Evolutionary conservation across 2,113 vertebrate genomes (phyloP).

Genomic region (Dromaius novaehollandiae): DNA sequence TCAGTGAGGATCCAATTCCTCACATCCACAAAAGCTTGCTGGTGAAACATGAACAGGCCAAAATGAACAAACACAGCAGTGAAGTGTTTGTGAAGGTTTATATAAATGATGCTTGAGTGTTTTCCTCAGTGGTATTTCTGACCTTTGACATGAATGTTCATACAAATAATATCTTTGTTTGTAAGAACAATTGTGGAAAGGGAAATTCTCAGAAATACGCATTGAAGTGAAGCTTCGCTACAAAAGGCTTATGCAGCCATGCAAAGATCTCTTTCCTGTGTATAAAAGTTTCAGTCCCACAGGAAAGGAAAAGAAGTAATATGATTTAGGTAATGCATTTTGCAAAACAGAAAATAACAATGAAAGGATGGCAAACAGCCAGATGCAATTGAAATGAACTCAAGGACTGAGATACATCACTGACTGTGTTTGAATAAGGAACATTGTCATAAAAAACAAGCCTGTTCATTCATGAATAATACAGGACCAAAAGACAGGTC

Average conservation of each 20-base stretch:
- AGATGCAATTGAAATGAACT: neutral
- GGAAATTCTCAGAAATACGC: neutral
- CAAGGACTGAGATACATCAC: neutral
- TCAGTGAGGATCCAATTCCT: neutral
- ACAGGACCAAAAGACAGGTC: constrained; percentile 15
- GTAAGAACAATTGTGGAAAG: neutral
- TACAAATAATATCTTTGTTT: constrained; percentile 2
- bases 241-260: neutral
- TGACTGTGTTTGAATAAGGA: constrained; percentile 3
- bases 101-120: neutral
- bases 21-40: rapidly evolving
- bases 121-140: constrained; percentile 8
- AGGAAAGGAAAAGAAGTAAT: neutral
- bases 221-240: neutral
- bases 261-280: neutral
- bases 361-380: constrained; percentile 25
- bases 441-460: neutral
- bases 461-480: constrained; percentile 54
- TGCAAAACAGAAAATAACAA: constrained; percentile 21
- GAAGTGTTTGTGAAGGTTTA: neutral
- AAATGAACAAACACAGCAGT: neutral
- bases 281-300: constrained; percentile 9
- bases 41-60: neutral
- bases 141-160: neutral
- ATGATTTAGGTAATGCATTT: neutral